These are phyloP conservation scores for Ormyrus rosae DNA, from an alignment of 2,888 invertebrate species.

Conservation along the genomic window DNA sequence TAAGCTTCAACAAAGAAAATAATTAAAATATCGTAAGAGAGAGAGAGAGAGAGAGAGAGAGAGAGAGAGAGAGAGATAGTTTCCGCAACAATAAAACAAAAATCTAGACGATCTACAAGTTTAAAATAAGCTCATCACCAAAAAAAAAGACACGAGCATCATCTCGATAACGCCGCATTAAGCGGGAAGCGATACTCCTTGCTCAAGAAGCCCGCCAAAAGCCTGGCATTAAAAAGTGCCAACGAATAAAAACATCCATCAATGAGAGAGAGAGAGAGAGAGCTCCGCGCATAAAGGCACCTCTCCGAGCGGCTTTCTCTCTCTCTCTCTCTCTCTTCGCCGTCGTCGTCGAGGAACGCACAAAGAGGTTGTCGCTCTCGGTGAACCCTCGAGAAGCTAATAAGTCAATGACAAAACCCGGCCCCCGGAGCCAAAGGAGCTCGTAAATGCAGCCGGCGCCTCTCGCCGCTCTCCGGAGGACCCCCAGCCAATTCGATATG, in stretches of 20 bases:
- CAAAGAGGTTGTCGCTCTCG: constrained; percentile 6
- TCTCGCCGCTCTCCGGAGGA: neutral
- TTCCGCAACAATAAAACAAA: no score
- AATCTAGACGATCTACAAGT: no score
- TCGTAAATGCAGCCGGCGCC: constrained; percentile 1
- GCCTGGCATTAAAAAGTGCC: neutral
- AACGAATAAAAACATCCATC: neutral
- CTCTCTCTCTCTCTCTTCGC: neutral
- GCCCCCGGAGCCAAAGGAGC: neutral
- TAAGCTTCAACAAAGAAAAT: no score
- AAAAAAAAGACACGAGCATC: no score
- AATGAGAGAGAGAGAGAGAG: neutral
- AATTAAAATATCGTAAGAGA: no score
- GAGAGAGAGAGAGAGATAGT: no score
- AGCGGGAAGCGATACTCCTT: neutral
- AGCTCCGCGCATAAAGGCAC: neutral
- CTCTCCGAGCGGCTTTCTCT: neutral
- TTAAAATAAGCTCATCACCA: no score
- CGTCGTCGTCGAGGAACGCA: neutral
- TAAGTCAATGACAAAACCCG: constrained; percentile 27
- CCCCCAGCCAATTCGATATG: constrained; percentile 55
- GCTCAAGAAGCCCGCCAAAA: neutral
- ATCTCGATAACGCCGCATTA: neutral
- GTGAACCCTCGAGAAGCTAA: constrained; percentile 11
- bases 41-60: no score